Conservation (phyloP, 2,113 vertebrate genomes). For the Girardinichthys multiradiatus region DNA sequence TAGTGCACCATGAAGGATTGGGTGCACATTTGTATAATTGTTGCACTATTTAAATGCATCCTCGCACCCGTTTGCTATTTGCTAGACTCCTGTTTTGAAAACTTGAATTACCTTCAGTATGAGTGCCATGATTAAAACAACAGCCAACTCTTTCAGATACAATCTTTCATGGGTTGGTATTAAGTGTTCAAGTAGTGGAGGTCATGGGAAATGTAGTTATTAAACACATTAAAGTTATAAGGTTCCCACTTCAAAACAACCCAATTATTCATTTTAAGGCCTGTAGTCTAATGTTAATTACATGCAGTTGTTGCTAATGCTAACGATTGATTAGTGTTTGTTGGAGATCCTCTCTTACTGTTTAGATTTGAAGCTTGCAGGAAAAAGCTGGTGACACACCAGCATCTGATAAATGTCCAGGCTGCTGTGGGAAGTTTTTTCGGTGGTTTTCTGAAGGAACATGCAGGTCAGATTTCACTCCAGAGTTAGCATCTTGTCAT, state of each 20-base stretch:
- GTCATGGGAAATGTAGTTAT: neutral
- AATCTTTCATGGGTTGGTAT: too few relatives aligned
- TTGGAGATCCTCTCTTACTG: neutral
- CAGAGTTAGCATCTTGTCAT: neutral
- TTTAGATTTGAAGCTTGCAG: neutral
- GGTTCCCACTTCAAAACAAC: neutral
- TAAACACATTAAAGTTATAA: neutral
- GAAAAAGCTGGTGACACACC: neutral
- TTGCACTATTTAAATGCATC: too few relatives aligned
- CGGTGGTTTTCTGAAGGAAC: neutral
- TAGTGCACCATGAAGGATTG: neutral
- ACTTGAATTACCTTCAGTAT: too few relatives aligned
- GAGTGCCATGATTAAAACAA: too few relatives aligned
- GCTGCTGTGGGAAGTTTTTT: neutral
- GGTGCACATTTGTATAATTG: neutral
- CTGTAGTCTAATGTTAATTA: neutral
- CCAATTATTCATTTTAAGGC: neutral
- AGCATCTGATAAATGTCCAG: neutral
- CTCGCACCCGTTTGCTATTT: too few relatives aligned
- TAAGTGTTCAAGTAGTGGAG: too few relatives aligned
- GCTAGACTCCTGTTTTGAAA: too few relatives aligned
- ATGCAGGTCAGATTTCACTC: neutral
- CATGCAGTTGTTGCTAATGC: neutral
- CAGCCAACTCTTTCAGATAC: too few relatives aligned
- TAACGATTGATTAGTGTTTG: neutral